phyloP scores from a whole-genome alignment of 2,888 invertebrate genomes.

The Teleiodes luculella region DNA sequence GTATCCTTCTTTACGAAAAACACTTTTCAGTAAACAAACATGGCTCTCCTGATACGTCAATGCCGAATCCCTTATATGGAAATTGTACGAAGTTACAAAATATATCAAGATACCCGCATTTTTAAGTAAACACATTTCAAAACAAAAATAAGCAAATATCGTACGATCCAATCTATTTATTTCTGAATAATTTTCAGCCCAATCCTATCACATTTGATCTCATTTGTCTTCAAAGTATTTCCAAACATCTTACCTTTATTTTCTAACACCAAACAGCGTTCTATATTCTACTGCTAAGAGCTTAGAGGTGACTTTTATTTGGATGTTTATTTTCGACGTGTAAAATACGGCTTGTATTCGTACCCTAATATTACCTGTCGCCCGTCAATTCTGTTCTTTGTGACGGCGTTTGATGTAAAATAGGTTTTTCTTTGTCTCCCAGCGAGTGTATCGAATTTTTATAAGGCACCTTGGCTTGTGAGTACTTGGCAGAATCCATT shows the following conservation, averaged over 20 bases:
- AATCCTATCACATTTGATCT: conserved; percentile 24
- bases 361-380: conserved; percentile 33
- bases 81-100: no score
- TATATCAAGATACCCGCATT: no score
- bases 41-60: no score
- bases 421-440: conserved; percentile 35
- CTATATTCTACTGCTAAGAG: not conserved
- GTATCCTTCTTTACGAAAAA: no score
- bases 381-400: conserved; percentile 30
- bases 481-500: conserved; percentile 40
- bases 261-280: not conserved
- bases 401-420: conserved; percentile 35
- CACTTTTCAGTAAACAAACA: no score
- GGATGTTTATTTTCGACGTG: not conserved
- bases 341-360: not conserved
- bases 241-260: not conserved
- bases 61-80: no score
- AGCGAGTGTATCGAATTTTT: conserved; percentile 46
- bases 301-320: not conserved
- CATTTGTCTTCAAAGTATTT: not conserved
- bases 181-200: conserved; percentile 26
- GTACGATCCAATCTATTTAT: conserved; percentile 14
- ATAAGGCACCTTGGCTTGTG: conserved; percentile 36
- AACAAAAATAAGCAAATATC: conserved; percentile 5
- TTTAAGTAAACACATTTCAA: not conserved